phyloP scores from a whole-genome alignment of 53 echinoderm and acorn worm species.

The Glandiceps talaboti region DNA sequence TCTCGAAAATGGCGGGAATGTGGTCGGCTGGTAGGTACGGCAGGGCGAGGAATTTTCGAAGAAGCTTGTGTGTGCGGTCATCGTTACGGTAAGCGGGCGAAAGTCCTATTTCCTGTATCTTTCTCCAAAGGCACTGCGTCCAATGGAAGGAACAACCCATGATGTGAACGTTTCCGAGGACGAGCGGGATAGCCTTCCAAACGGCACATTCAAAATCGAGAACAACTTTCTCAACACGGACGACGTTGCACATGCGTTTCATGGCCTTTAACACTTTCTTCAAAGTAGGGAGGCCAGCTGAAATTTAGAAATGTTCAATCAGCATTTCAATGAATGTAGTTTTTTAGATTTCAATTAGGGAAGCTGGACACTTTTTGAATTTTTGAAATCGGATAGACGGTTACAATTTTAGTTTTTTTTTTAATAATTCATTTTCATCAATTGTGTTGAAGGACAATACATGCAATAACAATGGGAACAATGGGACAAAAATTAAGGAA shows the following conservation, averaged over 20 bases:
- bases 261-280: too few species aligned
- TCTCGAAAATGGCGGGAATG: constrained; percentile 10
- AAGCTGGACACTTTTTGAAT: not conserved
- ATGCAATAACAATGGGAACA: not conserved
- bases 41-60: constrained; percentile 10
- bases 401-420: not conserved
- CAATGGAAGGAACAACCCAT: constrained; percentile 20
- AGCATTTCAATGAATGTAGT: not conserved
- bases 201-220: too few species aligned
- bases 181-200: too few species aligned
- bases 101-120: constrained; percentile 16
- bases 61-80: constrained; percentile 3
- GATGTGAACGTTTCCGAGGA: too few species aligned
- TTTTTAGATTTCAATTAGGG: not conserved
- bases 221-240: too few species aligned
- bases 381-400: not conserved
- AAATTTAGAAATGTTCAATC: not conserved
- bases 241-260: too few species aligned
- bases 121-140: constrained; percentile 23
- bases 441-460: not conserved
- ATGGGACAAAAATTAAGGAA: not conserved
- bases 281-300: not conserved
- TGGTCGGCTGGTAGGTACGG: constrained; percentile 19
- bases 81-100: constrained; percentile 12
- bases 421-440: too few species aligned